These are phyloP conservation scores for Prunella fulvescens DNA, from an alignment of 2,113 vertebrate genomes.

Conservation along the genomic window DNA sequence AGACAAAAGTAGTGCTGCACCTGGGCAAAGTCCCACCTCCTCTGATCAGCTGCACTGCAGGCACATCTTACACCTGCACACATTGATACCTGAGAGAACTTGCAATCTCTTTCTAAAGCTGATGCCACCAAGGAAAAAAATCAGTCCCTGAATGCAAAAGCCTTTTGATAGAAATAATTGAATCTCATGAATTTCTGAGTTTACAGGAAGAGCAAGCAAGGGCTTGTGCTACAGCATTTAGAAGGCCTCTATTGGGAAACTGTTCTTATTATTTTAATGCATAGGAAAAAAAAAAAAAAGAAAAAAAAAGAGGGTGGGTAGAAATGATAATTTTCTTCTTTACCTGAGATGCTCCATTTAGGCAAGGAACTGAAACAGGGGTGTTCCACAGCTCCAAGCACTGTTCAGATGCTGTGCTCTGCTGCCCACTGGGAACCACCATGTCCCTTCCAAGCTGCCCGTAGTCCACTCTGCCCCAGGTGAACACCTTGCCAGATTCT, in stretches of 20 bases:
- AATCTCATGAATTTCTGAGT: not conserved
- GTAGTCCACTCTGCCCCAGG: slow-evolving; percentile 90
- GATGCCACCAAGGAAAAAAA: not conserved
- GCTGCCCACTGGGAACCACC: not conserved
- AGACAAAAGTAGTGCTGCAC: slow-evolving; percentile 13
- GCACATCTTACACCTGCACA: slow-evolving; percentile 2
- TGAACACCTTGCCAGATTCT: slow-evolving; percentile 86
- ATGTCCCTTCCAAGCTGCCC: slow-evolving; percentile 82
- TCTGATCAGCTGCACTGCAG: not conserved
- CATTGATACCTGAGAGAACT: not conserved
- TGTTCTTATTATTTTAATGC: not conserved
- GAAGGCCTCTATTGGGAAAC: not conserved
- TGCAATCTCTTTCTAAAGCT: not conserved
- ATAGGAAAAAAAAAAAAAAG: too few relatives aligned
- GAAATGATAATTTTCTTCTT: not conserved
- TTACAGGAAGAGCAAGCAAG: not conserved
- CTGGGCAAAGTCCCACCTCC: not conserved
- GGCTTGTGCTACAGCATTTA: not conserved
- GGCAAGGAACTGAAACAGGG: slow-evolving; percentile 71
- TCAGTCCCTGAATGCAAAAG: not conserved
- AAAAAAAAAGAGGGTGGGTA: accelerated
- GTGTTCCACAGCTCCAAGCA: not conserved
- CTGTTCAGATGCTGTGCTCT: not conserved
- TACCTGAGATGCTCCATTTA: slow-evolving; percentile 85
- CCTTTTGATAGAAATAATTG: not conserved